Percentiles rank a stretch among this genome's conserved stretches.
phyloP scores from a whole-genome alignment of 2,113 vertebrate genomes.

The Vimba vimba region DNA sequence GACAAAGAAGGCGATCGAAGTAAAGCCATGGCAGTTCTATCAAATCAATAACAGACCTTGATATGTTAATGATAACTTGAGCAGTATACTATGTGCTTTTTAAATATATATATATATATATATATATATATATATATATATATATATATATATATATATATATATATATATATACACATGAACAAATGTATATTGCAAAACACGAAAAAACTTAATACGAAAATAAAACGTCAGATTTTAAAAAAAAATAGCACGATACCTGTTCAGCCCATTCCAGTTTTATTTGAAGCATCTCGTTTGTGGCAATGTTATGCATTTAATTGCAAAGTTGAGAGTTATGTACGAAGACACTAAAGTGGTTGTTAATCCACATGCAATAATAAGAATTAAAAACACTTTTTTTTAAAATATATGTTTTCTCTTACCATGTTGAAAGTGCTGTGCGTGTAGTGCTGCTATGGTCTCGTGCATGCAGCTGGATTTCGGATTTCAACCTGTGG shows the following conservation, averaged over 20 bases:
- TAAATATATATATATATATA: not conserved
- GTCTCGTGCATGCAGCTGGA: conserved; percentile 62
- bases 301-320: not conserved
- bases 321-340: not conserved
- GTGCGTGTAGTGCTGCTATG: conserved; percentile 38
- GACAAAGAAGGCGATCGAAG: not conserved
- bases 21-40: not conserved
- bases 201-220: not conserved
- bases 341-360: not conserved
- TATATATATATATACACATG: not conserved
- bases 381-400: not conserved
- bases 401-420: conserved; percentile 5
- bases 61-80: not conserved
- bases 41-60: not conserved
- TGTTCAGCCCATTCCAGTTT: not conserved
- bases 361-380: not conserved
- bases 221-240: not conserved
- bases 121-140: not conserved
- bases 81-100: not conserved
- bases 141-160: not conserved
- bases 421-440: conserved; percentile 74
- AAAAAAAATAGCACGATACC: not conserved
- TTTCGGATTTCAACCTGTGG: conserved; percentile 60
- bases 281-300: not conserved
- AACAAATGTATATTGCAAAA: not conserved